Conservation (phyloP, 2,113 vertebrate genomes). For the Gallinago paraguaiae region DNA sequence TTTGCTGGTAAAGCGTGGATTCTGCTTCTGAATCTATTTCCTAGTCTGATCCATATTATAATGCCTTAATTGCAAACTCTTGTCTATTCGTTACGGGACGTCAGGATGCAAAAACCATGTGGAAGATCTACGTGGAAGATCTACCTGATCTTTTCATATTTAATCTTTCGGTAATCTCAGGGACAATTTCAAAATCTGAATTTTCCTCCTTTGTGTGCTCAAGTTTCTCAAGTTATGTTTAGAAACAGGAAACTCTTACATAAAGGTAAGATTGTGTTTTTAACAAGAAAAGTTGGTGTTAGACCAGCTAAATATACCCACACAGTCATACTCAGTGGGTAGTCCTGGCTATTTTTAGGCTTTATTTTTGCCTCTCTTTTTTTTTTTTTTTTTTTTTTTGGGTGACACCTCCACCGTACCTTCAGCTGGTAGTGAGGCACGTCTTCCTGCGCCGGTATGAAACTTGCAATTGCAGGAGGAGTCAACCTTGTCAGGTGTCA, state of each 20-base stretch:
- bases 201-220: not conserved
- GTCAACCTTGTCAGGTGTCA: conserved; percentile 68
- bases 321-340: conserved; percentile 55
- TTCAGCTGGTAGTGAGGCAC: conserved; percentile 25
- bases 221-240: not conserved
- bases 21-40: not conserved
- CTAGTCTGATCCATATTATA: not conserved
- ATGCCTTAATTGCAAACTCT: not conserved
- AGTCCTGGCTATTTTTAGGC: conserved; percentile 75
- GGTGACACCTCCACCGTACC: conserved; percentile 35
- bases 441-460: conserved; percentile 40
- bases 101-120: not conserved
- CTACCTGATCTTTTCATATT: not conserved
- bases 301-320: conserved; percentile 71
- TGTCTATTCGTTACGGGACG: accelerated
- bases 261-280: conserved; percentile 61
- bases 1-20: not conserved
- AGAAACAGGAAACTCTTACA: conserved; percentile 63
- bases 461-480: conserved; percentile 62
- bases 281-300: conserved; percentile 53
- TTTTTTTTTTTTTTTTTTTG: conserved; percentile 1
- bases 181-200: not conserved
- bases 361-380: conserved; percentile 64
- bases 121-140: not conserved
- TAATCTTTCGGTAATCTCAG: not conserved